Evolutionary conservation across 1,140 invertebrate species (phyloP), one percentile per base, ranked within the genome.

Genomic region (Megathymus violae): DNA sequence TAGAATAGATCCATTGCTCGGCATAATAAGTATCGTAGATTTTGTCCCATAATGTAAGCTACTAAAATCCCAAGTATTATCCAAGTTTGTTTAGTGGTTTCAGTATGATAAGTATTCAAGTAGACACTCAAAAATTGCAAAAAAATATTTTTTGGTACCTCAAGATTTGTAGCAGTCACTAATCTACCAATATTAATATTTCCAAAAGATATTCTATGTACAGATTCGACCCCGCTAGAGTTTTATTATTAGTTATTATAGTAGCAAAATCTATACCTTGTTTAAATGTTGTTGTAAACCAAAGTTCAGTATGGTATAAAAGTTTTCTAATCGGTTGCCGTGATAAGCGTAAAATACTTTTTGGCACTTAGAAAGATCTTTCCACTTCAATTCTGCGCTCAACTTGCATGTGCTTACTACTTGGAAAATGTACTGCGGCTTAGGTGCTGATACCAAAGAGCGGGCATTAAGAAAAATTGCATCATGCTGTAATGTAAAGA

Each of bases 291-390:
- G 94, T 69, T 96, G 95, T 54, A 97, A 86, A 19, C 96, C 96
- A 89, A 95, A 94, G 82, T 96, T 93, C 31, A 96, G 80, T 63
- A 97, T 96, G 0, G 95, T 95, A 91, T 96, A 94, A 83, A 96
- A 96, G 88, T 96, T 96, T 85, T 96, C 95, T 52, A 96, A 85
- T 63, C 94, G 91, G 82, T 95, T 96, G 16, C 96, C 96, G 88
- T 97, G 95, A 75, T 94, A 97, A 9, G 95, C 96, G 80, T 93
- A 94, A 76, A 96, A 93, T 13, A 93, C 92, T 52, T 92, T 89
- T 67, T 92, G 91, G 61, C 93, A 91, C 71, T 92, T 85, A 13
- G 92, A 84, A 22, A 92, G 62, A 19, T 91, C 91, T 70, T 88
- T 91, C 93, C 94, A 95, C 67, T 91, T 93, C 38, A 91, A 77